A percentile compares a stretch with the other conserved stretches of the same genome.
Evolutionary conservation across 2,797 vertebrate genomes (phyloP).

Genomic region (Micrastur ruficollis): DNA sequence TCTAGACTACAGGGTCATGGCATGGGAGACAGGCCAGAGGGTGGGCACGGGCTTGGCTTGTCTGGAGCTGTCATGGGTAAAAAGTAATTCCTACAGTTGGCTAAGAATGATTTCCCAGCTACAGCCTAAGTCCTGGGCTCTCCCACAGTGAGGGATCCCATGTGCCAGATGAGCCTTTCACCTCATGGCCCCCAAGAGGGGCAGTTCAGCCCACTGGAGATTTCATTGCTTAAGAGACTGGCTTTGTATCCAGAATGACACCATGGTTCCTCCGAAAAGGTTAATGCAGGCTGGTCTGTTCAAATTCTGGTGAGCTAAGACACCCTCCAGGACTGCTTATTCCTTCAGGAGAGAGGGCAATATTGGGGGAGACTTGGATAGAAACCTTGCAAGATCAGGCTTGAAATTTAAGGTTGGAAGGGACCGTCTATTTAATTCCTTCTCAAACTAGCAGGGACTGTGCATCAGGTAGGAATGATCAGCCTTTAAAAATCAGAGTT

Average conservation of each 20-base stretch:
- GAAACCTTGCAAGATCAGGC: background rate
- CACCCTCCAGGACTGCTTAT: background rate
- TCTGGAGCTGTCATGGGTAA: background rate
- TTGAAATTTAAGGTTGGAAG: background rate
- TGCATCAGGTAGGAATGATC: background rate
- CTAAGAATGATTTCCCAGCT: background rate
- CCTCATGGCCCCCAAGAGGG: background rate
- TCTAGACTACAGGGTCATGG: background rate
- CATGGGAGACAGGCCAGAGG: background rate
- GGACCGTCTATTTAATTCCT: background rate
- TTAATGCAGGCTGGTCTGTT: background rate
- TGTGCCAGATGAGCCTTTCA: background rate
- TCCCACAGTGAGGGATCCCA: background rate
- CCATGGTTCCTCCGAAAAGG: background rate
- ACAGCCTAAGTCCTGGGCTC: background rate
- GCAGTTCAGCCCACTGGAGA: background rate
- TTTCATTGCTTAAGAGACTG: background rate
- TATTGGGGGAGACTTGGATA: background rate
- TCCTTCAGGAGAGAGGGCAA: background rate
- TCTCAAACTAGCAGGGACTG: background rate
- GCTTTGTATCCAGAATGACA: background rate
- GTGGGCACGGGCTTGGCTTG: background rate
- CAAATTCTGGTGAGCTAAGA: background rate
- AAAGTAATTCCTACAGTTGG: background rate
- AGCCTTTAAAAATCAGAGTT: background rate